Base-by-base conservation (phyloP, 2,113 vertebrate species). In the Austrofundulus limnaeus region DNA sequence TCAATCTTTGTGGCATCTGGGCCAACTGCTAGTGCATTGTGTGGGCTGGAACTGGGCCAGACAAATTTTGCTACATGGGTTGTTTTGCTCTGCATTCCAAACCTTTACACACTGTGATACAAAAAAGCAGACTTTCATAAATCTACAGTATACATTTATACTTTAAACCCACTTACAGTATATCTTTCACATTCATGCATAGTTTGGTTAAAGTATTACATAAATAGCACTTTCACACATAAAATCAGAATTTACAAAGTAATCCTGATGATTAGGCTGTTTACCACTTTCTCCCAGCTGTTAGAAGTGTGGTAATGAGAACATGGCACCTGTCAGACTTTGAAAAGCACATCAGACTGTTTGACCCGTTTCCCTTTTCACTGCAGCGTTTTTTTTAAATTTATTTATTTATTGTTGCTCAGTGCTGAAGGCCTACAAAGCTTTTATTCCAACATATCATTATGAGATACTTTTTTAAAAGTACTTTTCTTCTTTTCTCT, bases 291-390 rank as follows among this genome's bases (percentile, higher is more conserved):
- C 60, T 71, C 69, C 78, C 87, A 88, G 87, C 82, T 88, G 87
- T 78, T 85, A 66, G 63, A 72, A 50, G 50, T 50, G 52, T 59
- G 70, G 79, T 84, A 81, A 86, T 81, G 78, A 76, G 72, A 70
- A 74, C 69, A 69, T 68, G 66, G 75, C 85, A 89, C 84, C 85
- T 87, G 84, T 70, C 77, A 67, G 78, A 71, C 85, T 84, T 85
- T 86, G 79, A 79, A 79, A 79, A 70, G 43, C 72, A 63, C 72
- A 84, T 85, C 78, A 73, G 43, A 77, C 77, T 77, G 72, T 77
- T 69, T 79, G 71, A 23, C 49, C 19, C 53, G 64, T 74, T 77
- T 81, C 51, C 52, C 46, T 70, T 81, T 57, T 78, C 70, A 24
- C 38, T 48, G 50, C 15, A 14, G 50, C 83, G 68, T 80, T 46